Evolutionary conservation across 2,113 vertebrate genomes (phyloP), one percentile per base, ranked within the genome.

Genomic region (Phocoena sinus): DNA sequence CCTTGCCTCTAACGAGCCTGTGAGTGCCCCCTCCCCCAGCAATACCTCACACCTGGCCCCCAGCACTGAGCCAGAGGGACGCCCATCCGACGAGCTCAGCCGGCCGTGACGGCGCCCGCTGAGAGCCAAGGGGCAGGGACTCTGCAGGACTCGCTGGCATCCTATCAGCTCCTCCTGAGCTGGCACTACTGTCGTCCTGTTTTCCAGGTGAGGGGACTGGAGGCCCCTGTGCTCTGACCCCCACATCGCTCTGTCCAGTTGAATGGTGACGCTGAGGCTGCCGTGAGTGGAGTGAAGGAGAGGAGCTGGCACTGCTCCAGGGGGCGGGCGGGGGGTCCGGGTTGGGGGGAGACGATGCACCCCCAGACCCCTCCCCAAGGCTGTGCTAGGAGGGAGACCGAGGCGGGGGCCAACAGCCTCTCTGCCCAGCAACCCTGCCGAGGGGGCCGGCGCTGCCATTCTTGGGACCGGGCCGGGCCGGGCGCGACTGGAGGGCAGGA

Each of bases 21-120:
- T 18, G 53, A 23, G 70, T 25, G 56, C 56, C 56, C 56, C 38
- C 38, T 3, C 1, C 38, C 28, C 1, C 2, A 44, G 85, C 8
- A 33, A 20, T 6, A 31, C 36, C 68, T 1, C 9, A 23, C 0
- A 1, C 28, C 53, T 4, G 3, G 56, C 8, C 2, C 38, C 70
- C 53, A 14, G 28, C 0, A 5, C 70, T 6, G 21, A 60, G 86
- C 36, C 68, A 41, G 28, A 38, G 12, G 8, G 68, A 56, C 0
- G 2, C 6, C 23, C 65, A 38, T 23, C 68, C 31, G 50, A 28
- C 11, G 50, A 70, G n/a, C n/a, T 5, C 15, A 2, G 13, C 33
- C 25, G 56, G n/a, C 33, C 6, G 3, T 1, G 23, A 6, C 17
- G 0, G 17, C 25, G 18, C 10, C 5, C 0, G 9, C 5, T 0